Base-by-base conservation (phyloP, 53 echinoderm and acorn worm species). In the Luidia sarsii region DNA sequence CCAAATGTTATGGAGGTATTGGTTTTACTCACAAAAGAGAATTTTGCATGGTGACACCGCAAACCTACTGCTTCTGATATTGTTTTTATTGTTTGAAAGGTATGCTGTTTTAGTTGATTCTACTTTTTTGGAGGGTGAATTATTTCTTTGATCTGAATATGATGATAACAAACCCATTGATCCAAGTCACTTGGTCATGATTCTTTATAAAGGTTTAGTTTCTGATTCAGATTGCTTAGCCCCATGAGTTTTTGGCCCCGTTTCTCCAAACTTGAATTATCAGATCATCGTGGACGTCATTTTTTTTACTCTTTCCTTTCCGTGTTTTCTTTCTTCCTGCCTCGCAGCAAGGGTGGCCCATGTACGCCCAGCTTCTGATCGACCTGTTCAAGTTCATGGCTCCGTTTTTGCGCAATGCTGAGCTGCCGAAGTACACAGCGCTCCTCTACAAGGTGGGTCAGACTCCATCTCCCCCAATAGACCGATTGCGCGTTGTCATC, bases 401-500 rank as follows among this genome's bases (percentile, higher is more conserved):
- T 61, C 99, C 99, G 82, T 99, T 99, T 87, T 69, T 99, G 57
- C 80, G 99, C 13, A 99, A 94, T 85, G 99, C 99, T 57, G 99
- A 99, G 65, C 82, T 99, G 3, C 89, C 99, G 25, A 99, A 99
- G 54, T 89, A 99, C 84, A 89, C 89, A 18, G 84, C 94, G 30
- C 46, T 99, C 29, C 75, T 99, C 19, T 99, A 99, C 85, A 99
- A 99, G 91, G 99, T 99, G 38, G 87, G 86, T 39, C n/a, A n/a
- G n/a, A n/a, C n/a, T n/a, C n/a, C n/a, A n/a, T n/a, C n/a, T n/a
- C n/a, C n/a, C n/a, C n/a, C n/a, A n/a, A n/a, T n/a, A n/a, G n/a
- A n/a, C n/a, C n/a, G n/a, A n/a, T n/a, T n/a, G n/a, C n/a, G n/a
- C n/a, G n/a, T n/a, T n/a, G n/a, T n/a, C n/a, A n/a, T n/a, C n/a